Percentiles rank a stretch among this genome's conserved stretches.
Conservation (phyloP, 1,140 invertebrate species). For the Panagrolaimus sp. region DNA sequence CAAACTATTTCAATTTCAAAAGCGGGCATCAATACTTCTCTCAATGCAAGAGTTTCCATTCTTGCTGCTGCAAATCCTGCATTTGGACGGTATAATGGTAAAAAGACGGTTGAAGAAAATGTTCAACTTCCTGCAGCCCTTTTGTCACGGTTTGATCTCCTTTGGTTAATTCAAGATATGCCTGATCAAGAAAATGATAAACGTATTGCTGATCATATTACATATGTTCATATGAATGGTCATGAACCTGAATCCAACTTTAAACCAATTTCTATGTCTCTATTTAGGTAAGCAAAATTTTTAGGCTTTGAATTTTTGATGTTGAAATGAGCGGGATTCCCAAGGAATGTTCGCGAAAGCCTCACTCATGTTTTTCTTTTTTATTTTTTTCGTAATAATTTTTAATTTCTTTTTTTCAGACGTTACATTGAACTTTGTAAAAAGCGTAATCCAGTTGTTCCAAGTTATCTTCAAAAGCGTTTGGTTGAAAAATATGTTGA, state of each 20-base stretch:
- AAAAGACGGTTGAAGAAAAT: conserved; percentile 89
- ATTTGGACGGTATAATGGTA: conserved; percentile 93
- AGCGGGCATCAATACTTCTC: conserved; percentile 93
- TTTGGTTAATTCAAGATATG: conserved; percentile 88
- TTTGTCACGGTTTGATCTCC: conserved; percentile 89
- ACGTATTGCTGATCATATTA: conserved; percentile 89
- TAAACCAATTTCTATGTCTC: conserved; percentile 79
- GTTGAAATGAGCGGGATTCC: not conserved
- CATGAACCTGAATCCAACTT: conserved; percentile 69
- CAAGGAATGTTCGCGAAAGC: conserved; percentile 12
- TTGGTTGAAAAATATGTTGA: conserved; percentile 90
- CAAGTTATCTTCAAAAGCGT: conserved; percentile 77
- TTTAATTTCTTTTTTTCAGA: conserved; percentile 61
- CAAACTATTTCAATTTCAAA: conserved; percentile 99
- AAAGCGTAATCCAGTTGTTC: conserved; percentile 77
- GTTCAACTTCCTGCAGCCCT: conserved; percentile 95
- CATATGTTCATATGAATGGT: conserved; percentile 89
- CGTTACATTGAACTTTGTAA: conserved; percentile 83
- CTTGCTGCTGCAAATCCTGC: conserved; percentile 97
- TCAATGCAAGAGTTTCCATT: conserved; percentile 94
- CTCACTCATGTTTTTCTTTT: not conserved
- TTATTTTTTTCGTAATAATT: conserved; percentile 2
- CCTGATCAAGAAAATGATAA: conserved; percentile 86
- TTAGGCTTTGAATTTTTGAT: not conserved
- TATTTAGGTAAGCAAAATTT: conserved; percentile 69